phyloP scores from a whole-genome alignment of 2,113 vertebrate genomes.

The Litocranius walleri region DNA sequence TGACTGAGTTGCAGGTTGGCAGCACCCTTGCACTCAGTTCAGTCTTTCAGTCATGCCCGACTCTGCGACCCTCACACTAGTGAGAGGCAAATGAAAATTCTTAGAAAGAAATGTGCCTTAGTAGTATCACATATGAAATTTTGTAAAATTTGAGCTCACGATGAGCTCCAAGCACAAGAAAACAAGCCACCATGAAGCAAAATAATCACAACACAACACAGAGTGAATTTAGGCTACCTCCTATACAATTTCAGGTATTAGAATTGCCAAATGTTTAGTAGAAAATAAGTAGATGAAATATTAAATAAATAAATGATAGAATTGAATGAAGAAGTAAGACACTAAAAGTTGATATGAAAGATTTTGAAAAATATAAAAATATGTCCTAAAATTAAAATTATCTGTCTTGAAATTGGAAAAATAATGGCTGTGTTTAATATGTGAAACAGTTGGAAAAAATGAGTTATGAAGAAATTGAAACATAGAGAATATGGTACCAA shows the following conservation, averaged over 20 bases:
- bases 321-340: not conserved
- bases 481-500: not conserved
- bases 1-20: not conserved
- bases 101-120: not conserved
- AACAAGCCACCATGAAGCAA: not conserved
- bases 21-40: not conserved
- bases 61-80: not conserved
- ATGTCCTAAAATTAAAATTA: not conserved
- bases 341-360: not conserved
- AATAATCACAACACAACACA: not conserved
- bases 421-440: not conserved
- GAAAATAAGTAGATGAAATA: not conserved
- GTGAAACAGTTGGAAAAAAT: not conserved
- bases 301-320: not conserved
- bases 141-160: not conserved
- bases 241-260: not conserved
- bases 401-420: not conserved
- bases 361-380: not conserved
- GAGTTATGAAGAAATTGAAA: not conserved
- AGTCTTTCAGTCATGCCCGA: not conserved
- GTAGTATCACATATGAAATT: not conserved
- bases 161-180: not conserved
- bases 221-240: not conserved
- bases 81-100: not conserved
- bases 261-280: not conserved